These are phyloP conservation scores for Porites cylindrica DNA, from an alignment of 92 coral and sea anemone genomes.

Conservation along the genomic window DNA sequence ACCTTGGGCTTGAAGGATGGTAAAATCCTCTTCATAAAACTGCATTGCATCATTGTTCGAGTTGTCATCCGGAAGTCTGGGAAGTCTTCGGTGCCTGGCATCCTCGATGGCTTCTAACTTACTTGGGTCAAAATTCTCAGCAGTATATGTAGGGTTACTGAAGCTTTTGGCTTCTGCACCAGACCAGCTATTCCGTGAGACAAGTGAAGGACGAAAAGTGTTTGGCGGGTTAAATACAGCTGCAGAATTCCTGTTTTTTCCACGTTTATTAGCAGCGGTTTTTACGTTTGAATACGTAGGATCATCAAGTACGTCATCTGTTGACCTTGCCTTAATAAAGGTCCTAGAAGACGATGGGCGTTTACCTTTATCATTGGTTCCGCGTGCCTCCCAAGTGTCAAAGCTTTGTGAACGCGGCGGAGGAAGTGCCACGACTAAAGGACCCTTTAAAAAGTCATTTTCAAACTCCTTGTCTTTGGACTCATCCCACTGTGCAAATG, in stretches of 20 bases:
- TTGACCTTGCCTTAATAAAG: constrained; percentile 72
- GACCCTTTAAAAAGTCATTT: constrained; percentile 30
- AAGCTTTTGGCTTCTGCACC: constrained; percentile 81
- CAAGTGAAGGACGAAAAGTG: constrained; percentile 52
- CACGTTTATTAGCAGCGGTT: constrained; percentile 33
- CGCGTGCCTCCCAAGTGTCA: constrained; percentile 15
- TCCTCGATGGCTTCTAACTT: constrained; percentile 61
- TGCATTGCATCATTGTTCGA: constrained; percentile 68
- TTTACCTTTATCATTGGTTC: constrained; percentile 9
- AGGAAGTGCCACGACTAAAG: constrained; percentile 43
- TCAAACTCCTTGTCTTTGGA: constrained; percentile 15
- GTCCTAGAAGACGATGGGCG: constrained; percentile 7
- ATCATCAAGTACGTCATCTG: constrained; percentile 69
- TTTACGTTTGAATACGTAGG: constrained; percentile 31
- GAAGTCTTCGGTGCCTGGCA: constrained; percentile 45
- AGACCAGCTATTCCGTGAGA: constrained; percentile 82
- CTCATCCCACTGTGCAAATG: constrained; percentile 40
- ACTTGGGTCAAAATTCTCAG: constrained; percentile 68
- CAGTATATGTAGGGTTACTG: constrained; percentile 92
- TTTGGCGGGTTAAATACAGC: not conserved
- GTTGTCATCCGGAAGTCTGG: constrained; percentile 43
- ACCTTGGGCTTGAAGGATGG: constrained; percentile 94
- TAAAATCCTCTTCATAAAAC: constrained; percentile 99
- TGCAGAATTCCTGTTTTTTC: constrained; percentile 29
- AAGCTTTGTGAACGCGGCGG: constrained; percentile 24